Evolutionary conservation across 2,888 invertebrate species (phyloP).

Genomic region (Spicauda simplicius): DNA sequence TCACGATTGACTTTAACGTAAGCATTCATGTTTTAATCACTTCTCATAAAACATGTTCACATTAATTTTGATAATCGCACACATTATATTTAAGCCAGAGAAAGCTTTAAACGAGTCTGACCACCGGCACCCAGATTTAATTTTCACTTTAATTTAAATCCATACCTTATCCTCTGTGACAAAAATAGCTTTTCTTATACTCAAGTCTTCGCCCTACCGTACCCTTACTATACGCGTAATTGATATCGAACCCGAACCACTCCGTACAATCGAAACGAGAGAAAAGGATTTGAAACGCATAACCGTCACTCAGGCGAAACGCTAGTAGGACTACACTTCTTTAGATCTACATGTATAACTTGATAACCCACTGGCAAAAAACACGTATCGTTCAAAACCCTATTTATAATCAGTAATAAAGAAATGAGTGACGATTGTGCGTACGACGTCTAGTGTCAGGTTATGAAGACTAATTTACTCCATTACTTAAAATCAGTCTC

Average conservation of each 20-base stretch:
- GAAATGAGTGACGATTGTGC: constrained; percentile 4
- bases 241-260: constrained; percentile 62
- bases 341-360: neutral
- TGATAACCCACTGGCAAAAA: too few relatives aligned
- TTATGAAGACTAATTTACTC: constrained; percentile 57
- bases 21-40: too few relatives aligned
- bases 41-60: too few relatives aligned
- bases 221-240: constrained; percentile 57
- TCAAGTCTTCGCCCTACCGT: constrained; percentile 63
- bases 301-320: constrained; percentile 7
- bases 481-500: constrained; percentile 83
- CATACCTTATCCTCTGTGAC: constrained; percentile 71
- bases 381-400: too few relatives aligned
- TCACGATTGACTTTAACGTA: neutral
- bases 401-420: too few relatives aligned
- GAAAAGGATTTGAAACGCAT: neutral
- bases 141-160: constrained; percentile 47
- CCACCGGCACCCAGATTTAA: constrained; percentile 77
- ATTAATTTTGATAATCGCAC: too few relatives aligned
- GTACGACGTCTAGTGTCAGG: constrained; percentile 13
- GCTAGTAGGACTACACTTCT: neutral
- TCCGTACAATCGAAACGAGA: constrained; percentile 50
- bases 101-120: constrained; percentile 53
- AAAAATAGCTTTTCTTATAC: constrained; percentile 80
- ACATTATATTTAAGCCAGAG: constrained; percentile 9